Evolutionary conservation across 2,888 invertebrate species (phyloP), one percentile per base, ranked within the genome.

Genomic region (Athalia rosae): DNA sequence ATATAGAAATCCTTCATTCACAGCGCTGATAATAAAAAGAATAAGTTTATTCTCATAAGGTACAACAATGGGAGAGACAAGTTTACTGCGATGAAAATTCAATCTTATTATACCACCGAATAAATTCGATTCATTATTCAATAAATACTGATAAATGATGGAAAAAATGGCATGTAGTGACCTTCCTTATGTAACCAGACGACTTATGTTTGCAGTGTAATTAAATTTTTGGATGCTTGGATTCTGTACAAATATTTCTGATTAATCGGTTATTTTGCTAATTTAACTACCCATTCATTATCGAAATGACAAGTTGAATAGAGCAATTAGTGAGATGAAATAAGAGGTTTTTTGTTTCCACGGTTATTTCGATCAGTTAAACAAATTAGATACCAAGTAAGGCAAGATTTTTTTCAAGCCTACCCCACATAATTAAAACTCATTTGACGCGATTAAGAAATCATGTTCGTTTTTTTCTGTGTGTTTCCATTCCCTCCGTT

Each of bases 161-260:
- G 15, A 28, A 64, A n/a, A 11, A 59, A 47, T 61, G n/a, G 58
- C 77, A 71, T 61, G 59, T 45, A 66, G 67, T 28, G 76, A 76
- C 76, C 69, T 77, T 77, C 59, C 58, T 77, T 77, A 71, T 47
- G 50, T 61, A 77, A 77, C 61, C 50, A 58, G 61, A 50, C 69
- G 56, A 77, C 59, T 48, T 43, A 47, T 50, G 41, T 61, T 67
- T 8, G n/a, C 67, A 67, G 9, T 11, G 8, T 41, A 67, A 67
- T 67, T 28, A 67, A 41, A 41, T 6, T 9, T 62, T 8, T 6
- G 28, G 50, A 67, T 67, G 41, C 41, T 53, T 53, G 28, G 53
- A 58, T 71, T 43, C 8, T 58, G 3, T 43, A 45, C 58, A 15
- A 58, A 41, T 45, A 41, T 41, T 53, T 15, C n/a, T 0, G 45